Percentiles rank a stretch among this genome's conserved stretches.
Conservation (phyloP, 1,140 invertebrate species). For the Lucilia sericata region DNA sequence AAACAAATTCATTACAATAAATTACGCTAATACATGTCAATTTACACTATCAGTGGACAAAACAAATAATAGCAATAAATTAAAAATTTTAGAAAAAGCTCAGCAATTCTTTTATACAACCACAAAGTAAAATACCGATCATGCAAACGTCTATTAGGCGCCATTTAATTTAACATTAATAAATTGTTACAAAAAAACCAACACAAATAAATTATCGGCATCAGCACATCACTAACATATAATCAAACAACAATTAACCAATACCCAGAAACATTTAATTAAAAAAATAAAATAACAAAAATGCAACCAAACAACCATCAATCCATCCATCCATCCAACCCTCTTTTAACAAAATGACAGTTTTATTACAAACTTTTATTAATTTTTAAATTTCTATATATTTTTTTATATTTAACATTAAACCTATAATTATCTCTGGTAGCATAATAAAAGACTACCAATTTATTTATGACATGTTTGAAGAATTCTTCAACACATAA, state of each 20-base stretch:
- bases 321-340: background rate
- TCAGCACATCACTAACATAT: background rate
- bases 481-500: background rate
- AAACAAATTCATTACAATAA: no score
- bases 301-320: background rate
- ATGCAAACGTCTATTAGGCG: slow-evolving; percentile 12
- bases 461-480: no score
- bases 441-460: no score
- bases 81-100: no score
- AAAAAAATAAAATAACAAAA: background rate
- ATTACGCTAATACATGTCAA: background rate
- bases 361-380: no score
- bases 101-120: background rate
- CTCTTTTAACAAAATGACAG: no score
- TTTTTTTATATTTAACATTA: no score
- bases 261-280: background rate
- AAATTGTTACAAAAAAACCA: background rate
- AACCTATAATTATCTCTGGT: no score
- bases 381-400: no score
- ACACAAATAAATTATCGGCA: background rate
- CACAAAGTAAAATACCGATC: background rate
- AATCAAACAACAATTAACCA: background rate
- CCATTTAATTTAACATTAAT: slow-evolving; percentile 18
- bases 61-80: no score
- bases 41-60: background rate